These are phyloP conservation scores for Phaenicophaeus curvirostris DNA, from an alignment of 2,797 vertebrate species.

Conservation along the genomic window DNA sequence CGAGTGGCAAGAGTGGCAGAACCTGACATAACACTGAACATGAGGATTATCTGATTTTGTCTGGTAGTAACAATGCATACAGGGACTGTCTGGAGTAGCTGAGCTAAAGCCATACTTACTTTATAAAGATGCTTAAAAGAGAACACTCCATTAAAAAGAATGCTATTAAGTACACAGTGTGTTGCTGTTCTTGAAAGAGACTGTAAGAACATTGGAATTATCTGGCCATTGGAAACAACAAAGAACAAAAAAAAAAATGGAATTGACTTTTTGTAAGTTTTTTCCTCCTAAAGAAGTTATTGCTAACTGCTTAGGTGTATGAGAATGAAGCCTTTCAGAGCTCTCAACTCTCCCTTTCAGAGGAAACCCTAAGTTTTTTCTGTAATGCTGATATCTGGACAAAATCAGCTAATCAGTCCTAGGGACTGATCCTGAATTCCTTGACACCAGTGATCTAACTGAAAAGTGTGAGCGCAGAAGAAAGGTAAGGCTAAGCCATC, in stretches of 20 bases:
- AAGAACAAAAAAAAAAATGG: neutral
- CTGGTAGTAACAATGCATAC: neutral
- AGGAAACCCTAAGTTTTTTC: fast-evolving
- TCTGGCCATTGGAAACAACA: neutral
- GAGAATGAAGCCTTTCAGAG: neutral
- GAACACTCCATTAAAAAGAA: neutral
- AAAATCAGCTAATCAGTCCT: no score
- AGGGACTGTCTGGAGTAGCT: neutral
- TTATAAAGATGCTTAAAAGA: neutral
- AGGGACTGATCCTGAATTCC: neutral
- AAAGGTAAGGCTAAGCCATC: neutral
- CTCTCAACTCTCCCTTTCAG: neutral
- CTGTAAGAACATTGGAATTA: neutral
- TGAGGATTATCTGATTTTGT: neutral
- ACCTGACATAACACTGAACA: neutral
- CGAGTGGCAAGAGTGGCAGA: neutral
- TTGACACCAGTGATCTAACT: neutral
- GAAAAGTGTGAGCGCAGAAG: neutral
- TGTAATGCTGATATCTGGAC: neutral
- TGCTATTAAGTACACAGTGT: fast-evolving
- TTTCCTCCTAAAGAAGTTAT: neutral
- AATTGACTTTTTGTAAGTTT: neutral
- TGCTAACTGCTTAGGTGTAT: neutral
- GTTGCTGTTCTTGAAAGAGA: neutral
- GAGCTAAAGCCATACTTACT: neutral